Base-by-base conservation (phyloP, 2,888 invertebrate genomes). In the Megastigmus dorsalis region DNA sequence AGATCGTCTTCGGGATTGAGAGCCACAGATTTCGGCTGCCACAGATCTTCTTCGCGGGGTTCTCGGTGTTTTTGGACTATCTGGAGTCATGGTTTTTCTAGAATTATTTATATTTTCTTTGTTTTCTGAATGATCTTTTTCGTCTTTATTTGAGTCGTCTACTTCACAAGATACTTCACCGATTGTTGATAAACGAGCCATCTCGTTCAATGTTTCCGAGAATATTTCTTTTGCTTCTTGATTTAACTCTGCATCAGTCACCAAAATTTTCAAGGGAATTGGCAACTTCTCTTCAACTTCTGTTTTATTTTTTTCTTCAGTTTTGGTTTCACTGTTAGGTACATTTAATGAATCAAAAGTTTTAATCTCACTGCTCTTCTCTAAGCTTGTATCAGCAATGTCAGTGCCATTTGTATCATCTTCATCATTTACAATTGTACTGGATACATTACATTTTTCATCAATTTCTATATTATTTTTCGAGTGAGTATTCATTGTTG, bases 161-260 rank as follows among this genome's bases (percentile, higher is more conserved):
- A n/a, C 52, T 57, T 77, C 75, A 18, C 55, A 70, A 15, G 75
- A 77, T 18, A 75, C 75, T 43, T 77, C 77, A 9, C 73, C 73
- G 13, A 77, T 77, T 7, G 75, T 77, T 13, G 75, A 77, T 43
- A 77, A 69, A 15, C 75, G 68, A 5, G 45, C 60, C 13, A 54
- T 41, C 7, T 74, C 65, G 26, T 30, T 59, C 7, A 50, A 20
- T 1, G 5, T 15, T 38, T 75, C 67, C 33, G 26, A 18, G 5
- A 67, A 63, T 33, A 20, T 15, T 52, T 65, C 69, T 30, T 66
- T 73, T 13, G 30, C n/a, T 57, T 66, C 65, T 30, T 62, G 55
- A 50, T 62, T 66, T 4, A 59, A 2, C 36, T 74, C 71, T 23
- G 23, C 43, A 10, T 48, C 38, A 18, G 9, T 36, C 38, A 73